Evolutionary conservation across 1,140 invertebrate genomes (phyloP).

Genomic region (Drosophila arizonae): DNA sequence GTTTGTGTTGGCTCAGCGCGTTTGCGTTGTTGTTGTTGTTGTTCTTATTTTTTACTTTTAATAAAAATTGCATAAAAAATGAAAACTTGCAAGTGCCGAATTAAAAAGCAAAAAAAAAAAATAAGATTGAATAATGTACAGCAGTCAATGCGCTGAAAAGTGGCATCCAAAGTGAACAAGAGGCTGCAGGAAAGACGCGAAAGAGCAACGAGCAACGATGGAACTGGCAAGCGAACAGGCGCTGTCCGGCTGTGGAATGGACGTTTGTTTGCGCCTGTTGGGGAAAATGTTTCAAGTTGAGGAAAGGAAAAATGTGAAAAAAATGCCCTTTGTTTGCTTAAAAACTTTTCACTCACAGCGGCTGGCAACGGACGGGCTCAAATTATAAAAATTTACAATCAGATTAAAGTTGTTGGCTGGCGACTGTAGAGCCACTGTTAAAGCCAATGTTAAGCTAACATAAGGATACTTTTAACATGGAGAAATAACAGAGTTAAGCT

Average conservation of each 20-base stretch:
- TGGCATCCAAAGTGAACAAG: slow-evolving; percentile 65
- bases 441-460: too few relatives aligned
- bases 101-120: slow-evolving; percentile 25
- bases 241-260: slow-evolving; percentile 17
- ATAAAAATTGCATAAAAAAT: slow-evolving; percentile 67
- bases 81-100: slow-evolving; percentile 61
- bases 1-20: slow-evolving; percentile 31
- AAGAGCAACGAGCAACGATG: neutral
- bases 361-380: slow-evolving; percentile 12
- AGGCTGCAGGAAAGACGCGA: slow-evolving; percentile 40
- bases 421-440: neutral
- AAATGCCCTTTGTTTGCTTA: slow-evolving; percentile 52
- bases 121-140: slow-evolving; percentile 42
- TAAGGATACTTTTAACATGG: neutral
- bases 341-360: slow-evolving; percentile 41
- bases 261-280: slow-evolving; percentile 49
- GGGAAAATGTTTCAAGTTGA: slow-evolving; percentile 58
- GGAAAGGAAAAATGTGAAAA: slow-evolving; percentile 39
- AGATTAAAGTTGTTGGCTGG: slow-evolving; percentile 19
- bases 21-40: slow-evolving; percentile 18
- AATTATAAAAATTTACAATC: slow-evolving; percentile 42
- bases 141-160: slow-evolving; percentile 72
- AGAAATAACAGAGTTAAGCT: too few relatives aligned
- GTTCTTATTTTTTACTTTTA: slow-evolving; percentile 51
- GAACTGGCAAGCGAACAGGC: neutral